These are phyloP conservation scores for Clamator glandarius DNA, from an alignment of 2,797 vertebrate genomes.

Conservation along the genomic window DNA sequence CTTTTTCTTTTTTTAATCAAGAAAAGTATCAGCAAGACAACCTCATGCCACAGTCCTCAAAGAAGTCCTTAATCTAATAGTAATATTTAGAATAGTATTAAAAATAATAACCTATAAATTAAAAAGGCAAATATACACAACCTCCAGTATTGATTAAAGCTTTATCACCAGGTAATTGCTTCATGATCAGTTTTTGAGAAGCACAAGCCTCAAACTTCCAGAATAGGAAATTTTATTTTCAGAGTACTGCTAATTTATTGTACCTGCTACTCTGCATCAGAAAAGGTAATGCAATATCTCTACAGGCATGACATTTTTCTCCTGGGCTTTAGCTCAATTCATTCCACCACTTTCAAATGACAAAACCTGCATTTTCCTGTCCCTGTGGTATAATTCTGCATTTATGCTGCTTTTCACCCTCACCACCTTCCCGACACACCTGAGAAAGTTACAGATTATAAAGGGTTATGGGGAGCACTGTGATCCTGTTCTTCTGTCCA, in stretches of 20 bases:
- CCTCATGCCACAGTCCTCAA: neutral
- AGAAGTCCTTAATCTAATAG: neutral
- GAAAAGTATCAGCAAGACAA: neutral
- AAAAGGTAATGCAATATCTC: neutral
- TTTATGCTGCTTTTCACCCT: neutral
- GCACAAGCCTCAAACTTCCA: neutral
- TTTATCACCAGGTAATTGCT: slow-evolving; percentile 46
- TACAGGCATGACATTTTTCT: neutral
- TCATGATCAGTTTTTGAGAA: neutral
- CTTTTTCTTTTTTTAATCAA: neutral
- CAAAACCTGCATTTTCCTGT: neutral
- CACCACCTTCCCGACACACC: neutral
- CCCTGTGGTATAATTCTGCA: neutral
- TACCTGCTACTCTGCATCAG: neutral
- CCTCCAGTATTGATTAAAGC: neutral
- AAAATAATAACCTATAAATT: neutral
- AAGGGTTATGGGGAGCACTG: neutral
- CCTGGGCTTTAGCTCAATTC: neutral
- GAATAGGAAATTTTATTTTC: slow-evolving; percentile 57
- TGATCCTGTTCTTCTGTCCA: neutral
- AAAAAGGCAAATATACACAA: neutral
- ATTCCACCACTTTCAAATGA: neutral
- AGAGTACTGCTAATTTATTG: slow-evolving; percentile 18
- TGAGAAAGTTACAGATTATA: neutral
- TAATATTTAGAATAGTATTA: neutral